phyloP scores from a whole-genome alignment of 2,113 vertebrate genomes.

The Nematolebias whitei region DNA sequence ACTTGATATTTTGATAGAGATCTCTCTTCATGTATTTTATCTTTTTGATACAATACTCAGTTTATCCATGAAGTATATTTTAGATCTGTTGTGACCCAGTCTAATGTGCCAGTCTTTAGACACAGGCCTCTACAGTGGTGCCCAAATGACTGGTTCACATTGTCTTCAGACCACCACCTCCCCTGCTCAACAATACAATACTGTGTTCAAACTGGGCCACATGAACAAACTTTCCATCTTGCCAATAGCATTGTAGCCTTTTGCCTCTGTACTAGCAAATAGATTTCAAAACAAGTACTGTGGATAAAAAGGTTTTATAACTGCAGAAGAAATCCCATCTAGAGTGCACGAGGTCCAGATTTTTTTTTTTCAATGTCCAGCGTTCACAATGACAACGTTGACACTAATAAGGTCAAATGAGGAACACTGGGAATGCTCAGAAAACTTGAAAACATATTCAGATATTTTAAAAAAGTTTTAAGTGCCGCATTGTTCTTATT shows the following conservation, averaged over 20 bases:
- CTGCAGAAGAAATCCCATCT: not conserved
- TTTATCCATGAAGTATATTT: too few relatives aligned
- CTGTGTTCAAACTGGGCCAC: slow-evolving; percentile 71
- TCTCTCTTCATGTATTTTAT: too few relatives aligned
- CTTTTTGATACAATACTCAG: too few relatives aligned
- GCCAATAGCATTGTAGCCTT: slow-evolving; percentile 23
- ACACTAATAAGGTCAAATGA: too few relatives aligned
- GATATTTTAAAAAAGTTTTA: too few relatives aligned
- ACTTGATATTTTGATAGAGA: too few relatives aligned
- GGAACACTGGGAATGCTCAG: too few relatives aligned
- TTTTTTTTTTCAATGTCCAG: too few relatives aligned
- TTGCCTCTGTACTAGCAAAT: slow-evolving; percentile 54
- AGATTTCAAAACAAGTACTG: slow-evolving; percentile 47
- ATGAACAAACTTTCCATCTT: slow-evolving; percentile 60
- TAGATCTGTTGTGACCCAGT: not conserved
- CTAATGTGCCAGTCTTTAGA: slow-evolving; percentile 3
- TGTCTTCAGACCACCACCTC: slow-evolving; percentile 49
- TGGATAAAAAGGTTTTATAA: not conserved
- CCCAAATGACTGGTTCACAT: slow-evolving; percentile 54
- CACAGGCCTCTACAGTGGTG: slow-evolving; percentile 25
- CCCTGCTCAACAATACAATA: slow-evolving; percentile 58
- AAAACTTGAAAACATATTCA: too few relatives aligned
- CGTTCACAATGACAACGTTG: too few relatives aligned
- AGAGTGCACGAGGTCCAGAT: too few relatives aligned
- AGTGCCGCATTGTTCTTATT: too few relatives aligned